Evolutionary conservation across 2,113 vertebrate genomes (phyloP).

Genomic region (Centropus unirufus): DNA sequence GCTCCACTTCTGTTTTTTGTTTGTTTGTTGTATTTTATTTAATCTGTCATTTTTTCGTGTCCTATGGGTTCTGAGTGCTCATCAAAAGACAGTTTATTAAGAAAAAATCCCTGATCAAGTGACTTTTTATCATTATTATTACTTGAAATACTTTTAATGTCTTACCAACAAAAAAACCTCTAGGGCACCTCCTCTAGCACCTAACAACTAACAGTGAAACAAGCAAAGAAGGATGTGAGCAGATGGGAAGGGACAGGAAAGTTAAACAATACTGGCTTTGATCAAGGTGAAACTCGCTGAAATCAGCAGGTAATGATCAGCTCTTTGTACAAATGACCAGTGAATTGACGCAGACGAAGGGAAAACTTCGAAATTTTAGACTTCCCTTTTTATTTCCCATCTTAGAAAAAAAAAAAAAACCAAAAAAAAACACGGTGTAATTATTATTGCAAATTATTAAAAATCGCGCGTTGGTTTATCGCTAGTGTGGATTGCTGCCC

Average conservation of each 20-base stretch:
- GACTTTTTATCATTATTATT: background rate
- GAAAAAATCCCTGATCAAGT: background rate
- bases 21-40: background rate
- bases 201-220: background rate
- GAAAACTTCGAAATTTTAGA: background rate
- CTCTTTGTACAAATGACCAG: background rate
- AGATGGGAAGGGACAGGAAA: background rate
- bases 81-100: background rate
- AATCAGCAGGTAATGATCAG: background rate
- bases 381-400: background rate
- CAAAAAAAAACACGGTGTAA: background rate
- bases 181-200: background rate
- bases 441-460: background rate
- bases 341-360: background rate
- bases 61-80: background rate
- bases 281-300: background rate
- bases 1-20: background rate
- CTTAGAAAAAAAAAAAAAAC: background rate
- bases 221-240: background rate
- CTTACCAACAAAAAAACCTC: background rate
- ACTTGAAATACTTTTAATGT: background rate
- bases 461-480: accelerated
- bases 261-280: background rate
- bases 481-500: background rate
- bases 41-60: background rate